Evolutionary conservation across 1,140 invertebrate species (phyloP).

Genomic region (Pentalonia nigronervosa): DNA sequence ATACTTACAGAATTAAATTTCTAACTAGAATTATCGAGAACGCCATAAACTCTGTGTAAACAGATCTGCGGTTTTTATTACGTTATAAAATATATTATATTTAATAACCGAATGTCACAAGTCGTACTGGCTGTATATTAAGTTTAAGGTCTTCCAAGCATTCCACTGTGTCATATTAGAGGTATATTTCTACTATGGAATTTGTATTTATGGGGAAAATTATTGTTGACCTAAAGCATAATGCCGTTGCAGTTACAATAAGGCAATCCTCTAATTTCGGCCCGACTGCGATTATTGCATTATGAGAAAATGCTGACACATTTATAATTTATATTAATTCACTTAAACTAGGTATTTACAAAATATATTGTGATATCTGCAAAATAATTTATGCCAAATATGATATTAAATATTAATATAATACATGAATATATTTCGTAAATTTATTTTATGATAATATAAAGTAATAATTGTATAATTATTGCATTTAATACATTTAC

Average conservation of each 20-base stretch:
- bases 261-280: too few species aligned
- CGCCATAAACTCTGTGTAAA: not conserved
- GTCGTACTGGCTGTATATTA: not conserved
- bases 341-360: not conserved
- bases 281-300: not conserved
- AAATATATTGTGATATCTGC: too few species aligned
- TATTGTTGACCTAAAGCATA: not conserved
- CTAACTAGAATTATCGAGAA: not conserved
- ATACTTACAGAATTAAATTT: not conserved
- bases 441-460: too few species aligned
- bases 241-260: not conserved
- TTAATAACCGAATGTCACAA: not conserved
- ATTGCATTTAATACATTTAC: too few species aligned
- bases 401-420: too few species aligned
- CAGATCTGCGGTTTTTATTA: not conserved
- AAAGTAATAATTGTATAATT: too few species aligned
- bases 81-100: not conserved
- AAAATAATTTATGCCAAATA: too few species aligned
- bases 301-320: not conserved
- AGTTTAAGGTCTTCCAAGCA: not conserved
- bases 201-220: not conserved
- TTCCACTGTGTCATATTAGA: not conserved
- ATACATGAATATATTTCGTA: too few species aligned
- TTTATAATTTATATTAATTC: not conserved
- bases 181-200: not conserved